Evolutionary conservation across 2,113 vertebrate genomes (phyloP), one percentile per base, ranked within the genome.

Genomic region (Cairina moschata): DNA sequence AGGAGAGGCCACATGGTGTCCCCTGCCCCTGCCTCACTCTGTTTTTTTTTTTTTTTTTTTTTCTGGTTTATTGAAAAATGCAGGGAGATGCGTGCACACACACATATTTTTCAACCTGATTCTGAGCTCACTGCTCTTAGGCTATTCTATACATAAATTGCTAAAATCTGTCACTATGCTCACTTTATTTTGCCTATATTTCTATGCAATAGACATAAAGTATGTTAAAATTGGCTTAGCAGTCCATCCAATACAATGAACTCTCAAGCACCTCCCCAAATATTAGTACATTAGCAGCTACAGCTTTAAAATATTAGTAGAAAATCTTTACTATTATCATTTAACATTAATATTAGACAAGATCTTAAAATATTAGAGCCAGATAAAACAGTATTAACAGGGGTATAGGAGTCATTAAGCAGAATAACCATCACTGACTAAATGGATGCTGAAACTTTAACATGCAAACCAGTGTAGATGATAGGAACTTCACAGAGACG

Each of bases 321-420:
- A 38, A 95, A 54, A 52, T 79, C 90, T 94, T 93, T 88, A 93
- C 74, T 79, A 95, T 93, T 96, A 96, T 86, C 83, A 87, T 97
- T 96, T 94, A 96, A 84, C 88, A 92, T 91, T 95, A 96, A 96
- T 93, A 82, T 93, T 96, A 86, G 92, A 93, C 74, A 94, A 93
- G 95, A 94, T 67, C 86, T 96, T 88, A 97, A 96, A 95, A 97
- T 88, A 96, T 95, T 94, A 95, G 94, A 93, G 63, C 76, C 78
- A 96, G 94, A 96, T 94, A 95, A 96, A 94, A 94, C 65, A 91
- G 82, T 90, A 93, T 96, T 96, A 95, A 75, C 81, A 81, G 48
- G 85, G 79, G 85, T 91, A 96, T 90, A 95, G 89, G 79, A 96
- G 93, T 96, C 96, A 91, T 96, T 97, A 97, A 87, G 77, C 71